phyloP scores from a whole-genome alignment of 2,113 vertebrate species.

The Ia io region DNA sequence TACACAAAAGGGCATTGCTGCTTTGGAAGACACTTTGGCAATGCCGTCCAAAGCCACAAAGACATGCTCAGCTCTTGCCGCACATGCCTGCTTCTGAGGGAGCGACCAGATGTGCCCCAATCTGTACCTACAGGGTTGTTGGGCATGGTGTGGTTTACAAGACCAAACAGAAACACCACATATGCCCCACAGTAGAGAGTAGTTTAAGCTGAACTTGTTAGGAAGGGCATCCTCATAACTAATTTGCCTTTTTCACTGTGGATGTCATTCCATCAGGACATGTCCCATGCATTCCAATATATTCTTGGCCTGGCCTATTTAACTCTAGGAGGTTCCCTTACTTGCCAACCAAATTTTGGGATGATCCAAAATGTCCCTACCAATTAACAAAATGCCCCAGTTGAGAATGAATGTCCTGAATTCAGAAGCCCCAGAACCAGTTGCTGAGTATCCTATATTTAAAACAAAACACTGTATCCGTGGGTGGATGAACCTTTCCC shows the following conservation, averaged over 20 bases:
- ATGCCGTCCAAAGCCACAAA: neutral
- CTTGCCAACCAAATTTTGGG: neutral
- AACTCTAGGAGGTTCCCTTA: neutral
- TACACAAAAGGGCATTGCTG: neutral
- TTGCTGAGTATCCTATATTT: neutral
- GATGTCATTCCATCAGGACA: neutral
- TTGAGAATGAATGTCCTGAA: neutral
- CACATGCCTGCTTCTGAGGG: neutral
- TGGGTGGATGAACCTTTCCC: neutral
- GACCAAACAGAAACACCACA: neutral
- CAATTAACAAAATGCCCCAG: neutral
- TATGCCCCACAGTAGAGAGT: neutral
- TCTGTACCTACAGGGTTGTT: neutral
- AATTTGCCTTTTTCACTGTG: neutral
- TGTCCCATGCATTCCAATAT: neutral
- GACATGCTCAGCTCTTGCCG: neutral
- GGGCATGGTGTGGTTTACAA: neutral
- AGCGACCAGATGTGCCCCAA: neutral
- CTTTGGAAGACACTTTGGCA: neutral
- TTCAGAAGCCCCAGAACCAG: neutral
- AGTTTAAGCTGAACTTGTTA: neutral
- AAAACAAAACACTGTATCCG: neutral
- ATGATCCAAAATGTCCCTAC: neutral
- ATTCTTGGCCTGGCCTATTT: neutral
- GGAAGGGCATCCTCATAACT: neutral